A percentile compares a stretch with the other conserved stretches of the same genome.
Evolutionary conservation across 2,888 invertebrate species (phyloP).

Genomic region (Odontothrips loti): DNA sequence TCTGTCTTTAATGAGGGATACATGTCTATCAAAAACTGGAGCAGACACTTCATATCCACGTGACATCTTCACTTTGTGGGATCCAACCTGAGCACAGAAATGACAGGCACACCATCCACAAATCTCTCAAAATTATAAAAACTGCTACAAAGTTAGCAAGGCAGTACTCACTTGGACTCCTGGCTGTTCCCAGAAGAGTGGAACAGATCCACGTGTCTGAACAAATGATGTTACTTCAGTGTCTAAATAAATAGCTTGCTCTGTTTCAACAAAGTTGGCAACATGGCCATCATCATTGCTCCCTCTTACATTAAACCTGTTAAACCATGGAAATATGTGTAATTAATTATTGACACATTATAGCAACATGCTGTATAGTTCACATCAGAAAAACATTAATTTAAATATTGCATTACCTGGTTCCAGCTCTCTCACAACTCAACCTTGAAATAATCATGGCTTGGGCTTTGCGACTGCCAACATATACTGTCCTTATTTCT

Average conservation of each 20-base stretch:
- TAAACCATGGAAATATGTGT: constrained; percentile 29
- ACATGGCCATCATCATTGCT: constrained; percentile 99
- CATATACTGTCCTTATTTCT: constrained; percentile 97
- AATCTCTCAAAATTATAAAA: constrained; percentile 27
- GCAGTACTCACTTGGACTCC: constrained; percentile 68
- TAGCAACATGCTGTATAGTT: too few relatives aligned
- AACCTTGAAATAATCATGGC: constrained; percentile 94
- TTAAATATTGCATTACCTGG: constrained; percentile 55
- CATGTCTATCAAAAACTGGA: constrained; percentile 88
- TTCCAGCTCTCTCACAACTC: constrained; percentile 97
- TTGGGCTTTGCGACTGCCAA: constrained; percentile 87
- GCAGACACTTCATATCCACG: constrained; percentile 91
- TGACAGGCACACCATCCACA: constrained; percentile 17
- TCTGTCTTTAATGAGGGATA: constrained; percentile 75
- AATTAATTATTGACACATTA: background rate
- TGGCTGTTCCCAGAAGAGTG: constrained; percentile 98
- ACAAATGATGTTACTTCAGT: constrained; percentile 85
- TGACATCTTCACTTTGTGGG: constrained; percentile 96
- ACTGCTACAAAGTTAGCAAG: background rate
- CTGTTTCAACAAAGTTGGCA: constrained; percentile 99
- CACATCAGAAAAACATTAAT: constrained; percentile 30
- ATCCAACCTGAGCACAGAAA: constrained; percentile 67
- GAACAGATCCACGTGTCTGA: constrained; percentile 93
- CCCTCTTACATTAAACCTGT: constrained; percentile 93
- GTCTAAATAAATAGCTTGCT: constrained; percentile 91